Evolutionary conservation across 2,888 invertebrate genomes (phyloP), one percentile per base, ranked within the genome.

Genomic region (Andrena haemorrhoa): DNA sequence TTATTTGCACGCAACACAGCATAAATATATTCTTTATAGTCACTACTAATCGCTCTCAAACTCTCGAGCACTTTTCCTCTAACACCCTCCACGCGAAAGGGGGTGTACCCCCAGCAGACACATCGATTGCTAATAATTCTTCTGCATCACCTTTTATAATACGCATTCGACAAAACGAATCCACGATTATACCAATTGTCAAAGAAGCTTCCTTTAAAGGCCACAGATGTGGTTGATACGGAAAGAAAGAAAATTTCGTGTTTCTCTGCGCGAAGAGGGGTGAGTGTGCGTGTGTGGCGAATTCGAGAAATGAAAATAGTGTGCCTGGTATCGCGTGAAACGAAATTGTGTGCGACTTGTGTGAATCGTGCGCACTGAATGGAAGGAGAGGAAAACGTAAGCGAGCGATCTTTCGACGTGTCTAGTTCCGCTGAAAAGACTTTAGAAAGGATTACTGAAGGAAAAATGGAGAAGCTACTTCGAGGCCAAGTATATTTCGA

Each of bases 71-170:
- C 33, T 7, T 29, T 49, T 60, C n/a, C 49, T 20, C 8, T 26
- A 41, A n/a, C 56, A 41, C 31, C 29, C 29, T 66, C 51, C 49
- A 61, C 65, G 26, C 16, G 53, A 2, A 5, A 16, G 35, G 16
- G 49, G 47, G 53, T 71, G 20, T 20, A 61, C 29, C 53, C 47
- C 29, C 31, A 2, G 33, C 4, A 64, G 61, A 51, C 65, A 74
- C 53, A 74, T 81, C 35, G 29, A 69, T 41, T 73, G 76, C 77
- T 77, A 82, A 82, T 83, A 82, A 83, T 83, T 82, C 73, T 83
- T 83, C 82, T 70, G 29, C 41, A 63, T 58, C 56, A 12, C 10
- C n/a, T 51, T 16, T 26, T 10, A 56, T 56, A 8, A 56, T 23
- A 10, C 4, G 12, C 56, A 5, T 23, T 26, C 53, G 53, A 6